These are phyloP conservation scores for Pseudocheirus occidentalis DNA, from an alignment of 2,797 vertebrate genomes.

Conservation along the genomic window DNA sequence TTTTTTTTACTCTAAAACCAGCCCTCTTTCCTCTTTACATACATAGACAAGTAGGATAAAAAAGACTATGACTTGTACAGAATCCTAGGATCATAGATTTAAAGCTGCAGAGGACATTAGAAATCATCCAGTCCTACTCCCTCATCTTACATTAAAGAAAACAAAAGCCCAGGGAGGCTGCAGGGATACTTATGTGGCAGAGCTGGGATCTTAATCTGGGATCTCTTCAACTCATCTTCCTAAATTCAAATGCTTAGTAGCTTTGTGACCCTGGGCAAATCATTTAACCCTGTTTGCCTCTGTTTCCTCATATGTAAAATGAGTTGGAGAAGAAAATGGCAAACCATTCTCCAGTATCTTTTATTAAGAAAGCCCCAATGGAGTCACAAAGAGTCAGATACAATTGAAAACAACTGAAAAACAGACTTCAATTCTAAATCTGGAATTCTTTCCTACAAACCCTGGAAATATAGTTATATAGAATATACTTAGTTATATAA, in stretches of 20 bases:
- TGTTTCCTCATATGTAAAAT: not conserved
- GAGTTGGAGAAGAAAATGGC: not conserved
- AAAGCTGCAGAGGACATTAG: not conserved
- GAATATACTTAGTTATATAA: slow-evolving; percentile 14
- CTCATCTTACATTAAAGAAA: not conserved
- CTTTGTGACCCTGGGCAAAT: not conserved
- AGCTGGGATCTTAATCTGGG: too few relatives aligned
- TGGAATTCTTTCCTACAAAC: not conserved
- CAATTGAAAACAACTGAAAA: not conserved
- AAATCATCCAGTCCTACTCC: not conserved
- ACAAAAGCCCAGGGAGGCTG: not conserved
- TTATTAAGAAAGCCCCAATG: not conserved
- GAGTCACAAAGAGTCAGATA: not conserved
- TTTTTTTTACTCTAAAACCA: not conserved
- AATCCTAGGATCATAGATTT: not conserved
- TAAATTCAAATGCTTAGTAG: not conserved
- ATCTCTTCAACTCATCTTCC: too few relatives aligned
- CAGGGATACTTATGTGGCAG: not conserved
- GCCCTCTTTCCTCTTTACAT: not conserved
- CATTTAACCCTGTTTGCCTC: not conserved
- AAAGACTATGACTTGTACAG: not conserved
- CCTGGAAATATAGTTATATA: not conserved
- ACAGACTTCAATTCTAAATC: not conserved
- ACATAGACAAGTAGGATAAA: not conserved
- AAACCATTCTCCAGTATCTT: not conserved